phyloP scores from a whole-genome alignment of 2,888 invertebrate genomes.

The Apotomis turbidana region DNA sequence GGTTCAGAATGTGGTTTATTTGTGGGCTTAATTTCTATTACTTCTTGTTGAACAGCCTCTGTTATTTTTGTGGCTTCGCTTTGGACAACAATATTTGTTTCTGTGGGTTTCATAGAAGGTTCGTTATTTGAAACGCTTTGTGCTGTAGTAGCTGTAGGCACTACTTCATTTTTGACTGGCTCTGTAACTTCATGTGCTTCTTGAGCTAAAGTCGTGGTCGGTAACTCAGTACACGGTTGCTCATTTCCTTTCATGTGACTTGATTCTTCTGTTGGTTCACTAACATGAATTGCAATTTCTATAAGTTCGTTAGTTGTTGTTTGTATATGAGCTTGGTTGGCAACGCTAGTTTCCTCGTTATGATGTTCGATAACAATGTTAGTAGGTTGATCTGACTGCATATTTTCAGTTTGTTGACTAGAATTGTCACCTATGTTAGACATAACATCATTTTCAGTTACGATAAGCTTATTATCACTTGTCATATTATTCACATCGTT shows the following conservation, averaged over 20 bases:
- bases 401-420: constrained; percentile 2
- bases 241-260: constrained; percentile 20
- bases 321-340: not conserved
- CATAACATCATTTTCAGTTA: constrained; percentile 24
- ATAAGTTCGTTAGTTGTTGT: constrained; percentile 30
- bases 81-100: constrained; percentile 11
- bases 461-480: constrained; percentile 30
- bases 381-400: constrained; percentile 35
- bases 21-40: not conserved
- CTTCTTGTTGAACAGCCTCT: constrained; percentile 10
- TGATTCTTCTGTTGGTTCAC: constrained; percentile 27
- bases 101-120: constrained; percentile 4
- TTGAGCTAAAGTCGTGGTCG: not conserved
- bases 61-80: constrained; percentile 11
- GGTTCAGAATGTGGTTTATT: constrained; percentile 6
- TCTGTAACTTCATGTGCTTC: not conserved
- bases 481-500: constrained; percentile 25
- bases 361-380: constrained; percentile 31
- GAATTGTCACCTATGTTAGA: not conserved
- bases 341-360: constrained; percentile 14
- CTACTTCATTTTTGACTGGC: not conserved
- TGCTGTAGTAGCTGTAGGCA: constrained; percentile 4
- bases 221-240: constrained; percentile 10
- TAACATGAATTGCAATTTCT: constrained; percentile 38
- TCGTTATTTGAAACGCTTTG: not conserved